phyloP scores from a whole-genome alignment of 2,888 invertebrate genomes.

The Strigamia transsilvanica region DNA sequence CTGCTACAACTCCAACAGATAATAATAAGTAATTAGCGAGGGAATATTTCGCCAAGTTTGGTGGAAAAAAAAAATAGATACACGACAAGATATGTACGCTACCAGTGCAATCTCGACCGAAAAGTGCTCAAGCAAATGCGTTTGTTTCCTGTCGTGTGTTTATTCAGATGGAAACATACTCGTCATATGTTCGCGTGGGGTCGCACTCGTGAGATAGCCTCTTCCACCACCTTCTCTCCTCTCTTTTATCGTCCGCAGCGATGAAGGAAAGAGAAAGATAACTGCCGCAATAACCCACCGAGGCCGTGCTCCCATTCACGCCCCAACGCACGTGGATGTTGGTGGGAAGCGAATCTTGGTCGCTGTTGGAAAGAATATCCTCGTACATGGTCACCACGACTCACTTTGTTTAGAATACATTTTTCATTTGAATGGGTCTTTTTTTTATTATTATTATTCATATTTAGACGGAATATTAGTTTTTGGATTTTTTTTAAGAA shows the following conservation, averaged over 20 bases:
- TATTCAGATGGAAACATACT: slow-evolving; percentile 45
- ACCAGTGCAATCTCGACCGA: slow-evolving; percentile 20
- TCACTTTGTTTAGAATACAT: neutral
- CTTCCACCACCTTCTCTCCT: slow-evolving; percentile 37
- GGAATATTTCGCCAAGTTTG: slow-evolving; percentile 40
- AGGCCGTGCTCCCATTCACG: slow-evolving; percentile 43
- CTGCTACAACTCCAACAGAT: neutral
- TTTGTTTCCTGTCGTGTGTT: slow-evolving; percentile 49
- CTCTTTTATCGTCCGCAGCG: slow-evolving; percentile 37
- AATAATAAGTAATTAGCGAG: slow-evolving; percentile 35
- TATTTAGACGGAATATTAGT: no score
- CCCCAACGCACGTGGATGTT: slow-evolving; percentile 49
- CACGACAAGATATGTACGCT: slow-evolving; percentile 19
- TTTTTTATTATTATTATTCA: neutral
- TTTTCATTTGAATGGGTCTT: neutral
- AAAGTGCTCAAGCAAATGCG: slow-evolving; percentile 35
- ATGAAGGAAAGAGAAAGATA: slow-evolving; percentile 48
- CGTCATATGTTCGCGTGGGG: slow-evolving; percentile 48
- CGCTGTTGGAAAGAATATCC: slow-evolving; percentile 40
- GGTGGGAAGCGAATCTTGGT: slow-evolving; percentile 38
- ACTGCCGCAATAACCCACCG: slow-evolving; percentile 49
- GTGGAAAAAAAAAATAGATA: neutral
- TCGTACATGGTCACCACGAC: neutral
- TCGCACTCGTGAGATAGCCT: slow-evolving; percentile 31
- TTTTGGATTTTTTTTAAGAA: no score